A percentile compares a stretch with the other conserved stretches of the same genome.
Conservation (phyloP, 1,140 invertebrate genomes). For the Patella vulgata region DNA sequence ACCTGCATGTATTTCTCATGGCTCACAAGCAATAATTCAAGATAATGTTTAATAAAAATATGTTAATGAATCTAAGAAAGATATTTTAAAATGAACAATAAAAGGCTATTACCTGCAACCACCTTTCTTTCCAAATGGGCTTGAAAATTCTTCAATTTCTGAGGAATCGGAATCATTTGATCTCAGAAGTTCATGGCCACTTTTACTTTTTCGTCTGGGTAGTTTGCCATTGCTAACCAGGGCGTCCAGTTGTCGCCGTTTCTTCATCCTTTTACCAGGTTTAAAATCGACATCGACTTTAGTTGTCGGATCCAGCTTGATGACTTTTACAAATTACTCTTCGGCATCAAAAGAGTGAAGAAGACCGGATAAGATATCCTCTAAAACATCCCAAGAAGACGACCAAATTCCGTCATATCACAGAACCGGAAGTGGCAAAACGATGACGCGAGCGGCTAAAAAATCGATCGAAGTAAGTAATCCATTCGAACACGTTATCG, state of each 20-base stretch:
- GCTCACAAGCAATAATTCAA: too few relatives aligned
- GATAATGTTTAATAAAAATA: too few relatives aligned
- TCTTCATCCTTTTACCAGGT: slow-evolving; percentile 68
- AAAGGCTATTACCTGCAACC: slow-evolving; percentile 50
- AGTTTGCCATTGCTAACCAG: slow-evolving; percentile 63
- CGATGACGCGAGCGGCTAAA: background rate
- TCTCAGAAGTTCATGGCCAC: slow-evolving; percentile 59
- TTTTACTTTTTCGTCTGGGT: slow-evolving; percentile 50
- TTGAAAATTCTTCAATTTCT: slow-evolving; percentile 62
- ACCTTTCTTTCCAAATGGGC: slow-evolving; percentile 47
- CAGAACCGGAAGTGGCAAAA: background rate
- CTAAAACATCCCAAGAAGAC: background rate
- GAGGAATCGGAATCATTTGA: slow-evolving; percentile 62
- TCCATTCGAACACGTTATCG: too few relatives aligned
- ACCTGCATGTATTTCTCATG: too few relatives aligned
- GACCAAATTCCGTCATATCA: background rate
- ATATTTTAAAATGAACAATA: too few relatives aligned
- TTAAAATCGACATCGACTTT: slow-evolving; percentile 64
- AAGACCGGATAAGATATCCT: background rate
- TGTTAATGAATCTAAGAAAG: too few relatives aligned
- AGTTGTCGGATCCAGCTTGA: slow-evolving; percentile 44
- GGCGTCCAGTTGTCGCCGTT: slow-evolving; percentile 67
- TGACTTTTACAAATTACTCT: background rate
- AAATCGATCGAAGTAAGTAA: background rate
- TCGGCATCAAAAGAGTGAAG: slow-evolving; percentile 1